Conservation (phyloP, 2,113 vertebrate genomes). For the Lophochroa leadbeateri region DNA sequence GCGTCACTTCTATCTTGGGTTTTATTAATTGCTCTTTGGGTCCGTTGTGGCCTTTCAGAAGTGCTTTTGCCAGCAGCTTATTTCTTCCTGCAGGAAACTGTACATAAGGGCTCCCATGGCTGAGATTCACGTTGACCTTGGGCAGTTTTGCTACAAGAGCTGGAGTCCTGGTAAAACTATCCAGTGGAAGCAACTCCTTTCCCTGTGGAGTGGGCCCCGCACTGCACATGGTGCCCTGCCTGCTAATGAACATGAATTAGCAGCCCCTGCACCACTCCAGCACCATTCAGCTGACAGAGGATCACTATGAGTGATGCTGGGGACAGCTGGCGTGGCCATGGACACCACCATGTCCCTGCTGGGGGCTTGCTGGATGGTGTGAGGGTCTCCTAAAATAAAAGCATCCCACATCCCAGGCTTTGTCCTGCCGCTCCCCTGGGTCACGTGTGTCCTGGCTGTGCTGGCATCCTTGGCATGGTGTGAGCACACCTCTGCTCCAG, state of each 20-base stretch:
- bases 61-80: conserved; percentile 14
- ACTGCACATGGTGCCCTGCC: accelerated
- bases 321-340: neutral
- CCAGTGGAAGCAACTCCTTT: neutral
- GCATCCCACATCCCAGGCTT: accelerated
- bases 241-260: neutral
- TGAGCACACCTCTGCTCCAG: accelerated
- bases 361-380: neutral
- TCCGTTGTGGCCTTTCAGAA: neutral
- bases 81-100: conserved; percentile 18
- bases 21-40: accelerated
- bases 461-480: accelerated
- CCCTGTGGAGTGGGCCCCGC: accelerated
- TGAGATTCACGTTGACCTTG: conserved; percentile 28
- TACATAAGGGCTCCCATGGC: neutral
- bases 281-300: neutral
- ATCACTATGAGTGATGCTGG: neutral
- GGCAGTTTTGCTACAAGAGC: neutral
- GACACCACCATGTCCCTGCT: accelerated
- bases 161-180: neutral
- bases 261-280: neutral
- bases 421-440: accelerated
- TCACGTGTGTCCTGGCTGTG: neutral
- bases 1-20: neutral
- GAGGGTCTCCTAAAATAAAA: neutral